Base-by-base conservation (phyloP, 2,797 vertebrate species). In the Alauda arvensis region DNA sequence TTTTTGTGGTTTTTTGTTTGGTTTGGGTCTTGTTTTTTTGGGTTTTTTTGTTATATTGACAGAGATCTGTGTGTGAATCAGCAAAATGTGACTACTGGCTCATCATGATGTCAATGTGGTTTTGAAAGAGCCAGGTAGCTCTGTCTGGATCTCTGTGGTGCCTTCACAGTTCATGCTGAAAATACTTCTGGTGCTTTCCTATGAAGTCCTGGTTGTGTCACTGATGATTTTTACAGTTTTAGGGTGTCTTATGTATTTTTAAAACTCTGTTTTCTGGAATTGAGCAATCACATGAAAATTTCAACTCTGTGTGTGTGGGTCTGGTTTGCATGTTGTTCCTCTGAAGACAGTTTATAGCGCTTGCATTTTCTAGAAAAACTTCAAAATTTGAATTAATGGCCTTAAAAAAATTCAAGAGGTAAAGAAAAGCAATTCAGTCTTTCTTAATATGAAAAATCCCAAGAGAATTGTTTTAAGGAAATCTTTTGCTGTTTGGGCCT, bases 301-400 rank as follows among this genome's bases (percentile, higher is more conserved):
- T 74, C 16, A 53, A 0, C 5, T 66, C 9, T 68, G 1, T 20
- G 2, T 26, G 1, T 33, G 18, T 8, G 10, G 4, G 45, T 63
- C 79, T 89, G 18, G 14, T 70, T 91, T 87, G 19, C 5, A 9
- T 3, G 0, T 19, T 74, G 28, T 70, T 79, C 42, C 55, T 68
- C 39, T 52, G 40, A 52, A 77, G 45, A 43, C 8, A 34, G 7
- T 74, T 43, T 70, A 5, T 33, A 63, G 14, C 7, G 57, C 29
- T 81, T 63, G 14, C 3, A 10, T 85, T 81, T 86, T 57, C 57
- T 74, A 46, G 33, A 20, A 68, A 68, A 89, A 51, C 16, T 83
- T 78, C 24, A 51, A 51, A 39, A 78, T 70, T 60, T 67, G 33
- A 77, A 10, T 29, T 51, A 18, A 39, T 7, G 2, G 2, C 43